Evolutionary conservation across 2,113 vertebrate species (phyloP).

Genomic region (Cichladusa arquata): DNA sequence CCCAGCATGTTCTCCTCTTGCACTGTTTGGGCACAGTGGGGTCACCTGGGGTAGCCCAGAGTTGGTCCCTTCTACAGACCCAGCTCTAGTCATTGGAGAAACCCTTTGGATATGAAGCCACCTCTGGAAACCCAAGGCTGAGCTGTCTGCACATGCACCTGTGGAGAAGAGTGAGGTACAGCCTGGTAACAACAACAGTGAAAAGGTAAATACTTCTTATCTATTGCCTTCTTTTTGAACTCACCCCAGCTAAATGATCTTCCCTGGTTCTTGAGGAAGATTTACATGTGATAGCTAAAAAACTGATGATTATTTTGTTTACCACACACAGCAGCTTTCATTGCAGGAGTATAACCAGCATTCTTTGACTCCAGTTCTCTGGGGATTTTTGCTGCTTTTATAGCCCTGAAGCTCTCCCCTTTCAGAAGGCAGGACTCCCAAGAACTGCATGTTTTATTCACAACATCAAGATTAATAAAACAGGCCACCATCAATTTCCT

Average conservation of each 20-base stretch:
- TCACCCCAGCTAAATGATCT: neutral
- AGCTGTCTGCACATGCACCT: neutral
- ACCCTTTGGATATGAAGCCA: neutral
- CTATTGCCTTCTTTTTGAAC: neutral
- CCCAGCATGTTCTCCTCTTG: rapidly evolving
- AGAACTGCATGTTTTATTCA: neutral
- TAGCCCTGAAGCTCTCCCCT: neutral
- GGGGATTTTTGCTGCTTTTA: neutral
- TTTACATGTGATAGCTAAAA: neutral
- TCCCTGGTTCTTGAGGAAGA: neutral
- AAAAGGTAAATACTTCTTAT: neutral
- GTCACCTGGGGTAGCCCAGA: neutral
- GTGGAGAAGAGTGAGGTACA: neutral
- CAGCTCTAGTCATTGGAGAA: neutral
- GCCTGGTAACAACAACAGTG: neutral
- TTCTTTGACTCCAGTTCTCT: neutral
- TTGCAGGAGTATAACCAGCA: neutral
- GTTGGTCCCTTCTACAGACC: neutral
- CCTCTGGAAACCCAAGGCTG: neutral
- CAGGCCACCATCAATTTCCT: neutral
- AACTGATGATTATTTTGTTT: neutral
- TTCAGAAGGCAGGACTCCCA: neutral
- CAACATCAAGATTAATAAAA: neutral
- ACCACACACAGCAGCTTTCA: neutral
- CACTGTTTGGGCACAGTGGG: rapidly evolving